These are phyloP conservation scores for Gymnothorax javanicus DNA, from an alignment of 2,797 vertebrate genomes.

Conservation along the genomic window DNA sequence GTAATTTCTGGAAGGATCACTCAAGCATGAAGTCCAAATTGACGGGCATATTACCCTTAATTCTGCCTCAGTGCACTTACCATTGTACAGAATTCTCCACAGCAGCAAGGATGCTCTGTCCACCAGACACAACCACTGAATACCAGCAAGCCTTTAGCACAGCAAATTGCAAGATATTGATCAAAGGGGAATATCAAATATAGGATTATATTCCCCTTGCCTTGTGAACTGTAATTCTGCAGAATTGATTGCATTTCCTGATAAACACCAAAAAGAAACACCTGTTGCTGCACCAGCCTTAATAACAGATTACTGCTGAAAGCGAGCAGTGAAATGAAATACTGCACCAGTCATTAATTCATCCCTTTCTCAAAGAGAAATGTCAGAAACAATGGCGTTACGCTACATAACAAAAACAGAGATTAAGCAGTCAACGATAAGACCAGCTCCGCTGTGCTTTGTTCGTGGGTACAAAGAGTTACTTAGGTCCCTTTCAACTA, in stretches of 20 bases:
- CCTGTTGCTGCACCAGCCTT: conserved; percentile 22
- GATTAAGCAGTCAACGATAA: conserved; percentile 35
- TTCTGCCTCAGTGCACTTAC: not conserved
- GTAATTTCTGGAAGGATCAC: conserved; percentile 6
- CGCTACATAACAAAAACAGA: conserved; percentile 37
- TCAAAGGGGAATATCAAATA: conserved; percentile 47
- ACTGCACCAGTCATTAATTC: conserved; percentile 16
- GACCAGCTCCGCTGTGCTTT: conserved; percentile 25
- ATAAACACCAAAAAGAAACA: not conserved
- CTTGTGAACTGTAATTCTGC: conserved; percentile 36
- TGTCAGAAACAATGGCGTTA: conserved; percentile 17
- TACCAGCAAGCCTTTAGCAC: conserved; percentile 29
- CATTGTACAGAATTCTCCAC: not conserved
- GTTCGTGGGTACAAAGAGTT: not conserved
- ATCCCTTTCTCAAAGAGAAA: not conserved
- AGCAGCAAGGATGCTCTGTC: not conserved
- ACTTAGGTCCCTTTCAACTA: not conserved
- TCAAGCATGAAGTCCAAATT: not conserved
- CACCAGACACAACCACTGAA: conserved; percentile 46
- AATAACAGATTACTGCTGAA: conserved; percentile 47
- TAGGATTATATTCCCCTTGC: conserved; percentile 38
- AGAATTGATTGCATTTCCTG: conserved; percentile 48
- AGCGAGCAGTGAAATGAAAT: conserved; percentile 3
- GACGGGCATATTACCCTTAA: not conserved
- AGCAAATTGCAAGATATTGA: conserved; percentile 48